phyloP scores from a whole-genome alignment of 1,140 invertebrate genomes.

The Acromyrmex heyeri region DNA sequence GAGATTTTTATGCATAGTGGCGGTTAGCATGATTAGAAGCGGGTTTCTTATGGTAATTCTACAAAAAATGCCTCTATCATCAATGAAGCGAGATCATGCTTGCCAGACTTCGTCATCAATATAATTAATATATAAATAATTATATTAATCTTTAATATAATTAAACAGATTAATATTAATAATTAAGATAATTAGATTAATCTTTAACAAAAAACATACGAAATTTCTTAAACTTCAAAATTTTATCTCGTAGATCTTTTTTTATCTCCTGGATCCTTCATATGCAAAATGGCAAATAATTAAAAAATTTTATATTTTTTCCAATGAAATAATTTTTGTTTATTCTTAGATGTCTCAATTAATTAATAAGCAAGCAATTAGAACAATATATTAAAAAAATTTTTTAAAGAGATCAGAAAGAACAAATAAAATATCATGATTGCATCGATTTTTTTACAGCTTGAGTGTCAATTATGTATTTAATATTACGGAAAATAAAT shows the following conservation, averaged over 20 bases:
- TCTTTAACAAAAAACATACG: not conserved
- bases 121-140: conserved; percentile 14
- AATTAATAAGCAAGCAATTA: too few relatives aligned
- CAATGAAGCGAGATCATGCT: not conserved
- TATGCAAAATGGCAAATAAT: not conserved
- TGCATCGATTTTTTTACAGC: too few relatives aligned
- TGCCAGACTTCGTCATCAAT: not conserved
- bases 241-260: too few relatives aligned
- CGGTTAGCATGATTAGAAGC: conserved; percentile 26
- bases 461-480: too few relatives aligned
- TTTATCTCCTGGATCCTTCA: not conserved
- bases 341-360: too few relatives aligned
- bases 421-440: too few relatives aligned
- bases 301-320: not conserved
- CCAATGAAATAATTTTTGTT: too few relatives aligned
- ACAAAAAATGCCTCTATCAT: conserved; percentile 31
- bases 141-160: not conserved
- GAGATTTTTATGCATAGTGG: conserved; percentile 7
- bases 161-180: too few relatives aligned
- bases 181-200: not conserved
- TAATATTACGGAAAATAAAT: not conserved
- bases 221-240: not conserved
- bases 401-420: too few relatives aligned
- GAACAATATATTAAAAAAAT: too few relatives aligned
- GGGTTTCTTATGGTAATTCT: conserved; percentile 3